Percentiles rank a stretch among this genome's conserved stretches.
These are phyloP conservation scores for Eurois occulta DNA, from an alignment of 2,888 invertebrate species.

Conservation along the genomic window DNA sequence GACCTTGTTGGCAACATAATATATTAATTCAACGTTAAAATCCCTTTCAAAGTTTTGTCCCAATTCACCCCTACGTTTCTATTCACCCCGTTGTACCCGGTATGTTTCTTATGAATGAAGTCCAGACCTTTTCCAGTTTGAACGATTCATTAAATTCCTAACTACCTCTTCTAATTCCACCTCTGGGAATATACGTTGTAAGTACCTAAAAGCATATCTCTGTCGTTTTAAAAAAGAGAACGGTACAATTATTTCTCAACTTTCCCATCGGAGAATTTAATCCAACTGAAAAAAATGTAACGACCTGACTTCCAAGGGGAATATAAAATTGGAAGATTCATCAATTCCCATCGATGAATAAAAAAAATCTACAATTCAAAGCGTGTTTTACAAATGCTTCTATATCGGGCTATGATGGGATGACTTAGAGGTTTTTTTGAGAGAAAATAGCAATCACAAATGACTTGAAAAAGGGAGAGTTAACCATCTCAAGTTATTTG, in stretches of 20 bases:
- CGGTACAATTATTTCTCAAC: neutral
- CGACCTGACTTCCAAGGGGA: constrained; percentile 3
- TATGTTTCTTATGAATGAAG: neutral
- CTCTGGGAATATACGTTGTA: neutral
- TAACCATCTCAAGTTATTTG: too few species aligned
- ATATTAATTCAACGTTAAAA: too few species aligned
- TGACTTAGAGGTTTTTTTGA: constrained; percentile 4
- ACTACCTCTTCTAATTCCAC: too few species aligned
- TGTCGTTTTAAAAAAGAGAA: neutral
- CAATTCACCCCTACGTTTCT: too few species aligned
- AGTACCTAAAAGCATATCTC: neutral
- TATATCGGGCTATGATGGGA: neutral
- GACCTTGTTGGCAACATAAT: too few species aligned
- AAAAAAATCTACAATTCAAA: constrained; percentile 50
- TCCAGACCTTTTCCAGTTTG: neutral
- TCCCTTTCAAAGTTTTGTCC: too few species aligned
- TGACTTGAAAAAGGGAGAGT: too few species aligned
- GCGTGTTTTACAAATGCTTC: constrained; percentile 17
- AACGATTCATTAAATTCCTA: neutral
- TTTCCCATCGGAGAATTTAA: constrained; percentile 1
- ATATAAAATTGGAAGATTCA: constrained; percentile 23
- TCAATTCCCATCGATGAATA: constrained; percentile 29
- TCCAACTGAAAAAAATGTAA: neutral
- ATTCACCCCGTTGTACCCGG: too few species aligned
- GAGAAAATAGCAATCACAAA: neutral